Percentiles rank a stretch among this genome's conserved stretches.
Conservation (phyloP, 1,140 invertebrate genomes). For the Drosophila dunni region DNA sequence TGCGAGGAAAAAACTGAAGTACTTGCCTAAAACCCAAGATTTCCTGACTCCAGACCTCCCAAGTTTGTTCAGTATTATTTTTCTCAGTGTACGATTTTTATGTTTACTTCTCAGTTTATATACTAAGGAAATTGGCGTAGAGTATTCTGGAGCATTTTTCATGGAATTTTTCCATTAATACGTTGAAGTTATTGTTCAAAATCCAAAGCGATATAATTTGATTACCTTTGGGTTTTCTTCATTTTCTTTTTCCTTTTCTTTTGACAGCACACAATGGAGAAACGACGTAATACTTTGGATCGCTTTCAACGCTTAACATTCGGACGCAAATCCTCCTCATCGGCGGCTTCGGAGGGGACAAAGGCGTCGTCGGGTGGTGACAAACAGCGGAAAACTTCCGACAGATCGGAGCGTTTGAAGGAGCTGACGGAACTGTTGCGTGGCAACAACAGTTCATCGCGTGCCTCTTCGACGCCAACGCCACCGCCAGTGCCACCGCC, state of each 20-base stretch:
- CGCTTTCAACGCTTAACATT: conserved; percentile 91
- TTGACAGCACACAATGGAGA: conserved; percentile 75
- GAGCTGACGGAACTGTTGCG: conserved; percentile 91
- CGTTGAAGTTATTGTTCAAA: not conserved
- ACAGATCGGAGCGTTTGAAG: conserved; percentile 89
- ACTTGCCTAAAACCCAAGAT: no score
- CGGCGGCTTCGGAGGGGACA: conserved; percentile 81
- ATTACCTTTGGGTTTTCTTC: conserved; percentile 23
- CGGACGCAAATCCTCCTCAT: conserved; percentile 86
- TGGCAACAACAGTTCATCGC: conserved; percentile 63
- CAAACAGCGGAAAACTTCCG: conserved; percentile 77
- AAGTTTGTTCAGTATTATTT: no score
- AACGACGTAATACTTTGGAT: conserved; percentile 88
- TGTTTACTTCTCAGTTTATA: conserved; percentile 8
- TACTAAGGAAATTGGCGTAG: not conserved
- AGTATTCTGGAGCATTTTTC: not conserved
- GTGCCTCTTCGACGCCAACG: conserved; percentile 79
- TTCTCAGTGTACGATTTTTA: not conserved
- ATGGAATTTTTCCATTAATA: not conserved
- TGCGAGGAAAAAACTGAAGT: no score
- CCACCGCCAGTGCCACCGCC: conserved; percentile 84
- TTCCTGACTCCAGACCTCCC: no score
- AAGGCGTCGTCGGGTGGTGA: conserved; percentile 42
- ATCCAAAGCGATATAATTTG: conserved; percentile 23
- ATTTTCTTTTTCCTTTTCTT: conserved; percentile 26